phyloP scores from a whole-genome alignment of 2,888 invertebrate genomes.

The Dynastes grantii region DNA sequence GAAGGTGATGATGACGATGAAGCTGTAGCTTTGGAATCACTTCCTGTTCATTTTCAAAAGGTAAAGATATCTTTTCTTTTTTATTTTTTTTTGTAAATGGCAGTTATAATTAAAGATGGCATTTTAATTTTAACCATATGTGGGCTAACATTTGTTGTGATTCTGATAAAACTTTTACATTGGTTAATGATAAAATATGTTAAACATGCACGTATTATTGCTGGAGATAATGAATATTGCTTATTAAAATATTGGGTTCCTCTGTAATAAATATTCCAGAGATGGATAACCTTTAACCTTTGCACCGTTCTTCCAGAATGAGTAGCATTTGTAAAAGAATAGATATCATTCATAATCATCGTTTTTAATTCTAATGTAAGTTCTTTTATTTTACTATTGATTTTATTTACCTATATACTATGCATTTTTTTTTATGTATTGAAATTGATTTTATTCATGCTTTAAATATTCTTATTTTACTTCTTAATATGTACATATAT shows the following conservation, averaged over 20 bases:
- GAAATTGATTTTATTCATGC: too few relatives aligned
- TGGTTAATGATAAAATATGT: not conserved
- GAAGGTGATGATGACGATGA: slow-evolving; percentile 63
- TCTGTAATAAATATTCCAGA: slow-evolving; percentile 10
- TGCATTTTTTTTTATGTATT: too few relatives aligned
- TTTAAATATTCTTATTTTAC: too few relatives aligned
- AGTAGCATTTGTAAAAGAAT: slow-evolving; percentile 51
- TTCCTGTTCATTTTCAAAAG: slow-evolving; percentile 60
- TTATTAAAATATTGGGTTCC: not conserved
- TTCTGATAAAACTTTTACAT: not conserved
- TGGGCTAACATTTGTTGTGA: not conserved
- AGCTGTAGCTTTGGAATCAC: slow-evolving; percentile 56
- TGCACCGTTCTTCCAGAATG: slow-evolving; percentile 36
- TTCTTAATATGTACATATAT: too few relatives aligned
- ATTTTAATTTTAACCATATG: not conserved
- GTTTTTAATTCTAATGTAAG: slow-evolving; percentile 54
- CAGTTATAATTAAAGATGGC: not conserved
- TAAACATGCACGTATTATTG: not conserved
- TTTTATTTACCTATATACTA: not conserved
- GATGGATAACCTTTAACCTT: slow-evolving; percentile 39
- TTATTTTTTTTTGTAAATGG: not conserved
- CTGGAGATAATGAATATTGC: not conserved
- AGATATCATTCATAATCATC: slow-evolving; percentile 54
- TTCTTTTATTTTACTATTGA: slow-evolving; percentile 16
- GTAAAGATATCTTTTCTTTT: slow-evolving; percentile 51